These are phyloP conservation scores for Seira ritae DNA, from an alignment of 2,888 invertebrate species.

Conservation along the genomic window DNA sequence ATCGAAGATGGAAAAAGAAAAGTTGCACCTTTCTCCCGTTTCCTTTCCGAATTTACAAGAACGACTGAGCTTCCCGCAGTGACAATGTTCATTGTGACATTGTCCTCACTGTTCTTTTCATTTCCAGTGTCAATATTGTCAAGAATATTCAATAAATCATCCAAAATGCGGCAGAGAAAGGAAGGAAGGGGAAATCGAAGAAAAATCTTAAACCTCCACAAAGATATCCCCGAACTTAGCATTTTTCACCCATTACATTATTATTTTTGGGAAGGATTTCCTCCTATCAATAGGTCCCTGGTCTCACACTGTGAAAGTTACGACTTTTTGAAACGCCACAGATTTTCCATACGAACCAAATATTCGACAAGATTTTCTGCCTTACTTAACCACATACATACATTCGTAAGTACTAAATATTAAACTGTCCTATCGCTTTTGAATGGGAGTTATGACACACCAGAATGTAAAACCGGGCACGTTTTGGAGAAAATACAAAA, in stretches of 20 bases:
- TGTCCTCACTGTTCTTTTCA: constrained; percentile 43
- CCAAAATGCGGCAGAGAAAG: neutral
- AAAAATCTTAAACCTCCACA: neutral
- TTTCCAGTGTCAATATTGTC: constrained; percentile 57
- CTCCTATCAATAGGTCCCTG: constrained; percentile 31
- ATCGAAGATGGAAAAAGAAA: neutral
- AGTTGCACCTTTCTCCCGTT: neutral
- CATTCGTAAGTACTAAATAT: too few relatives aligned
- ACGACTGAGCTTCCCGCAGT: constrained; percentile 6
- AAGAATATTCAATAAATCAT: constrained; percentile 59
- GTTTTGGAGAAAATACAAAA: neutral
- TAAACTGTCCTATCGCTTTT: neutral
- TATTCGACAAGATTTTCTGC: too few relatives aligned
- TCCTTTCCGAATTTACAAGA: constrained; percentile 1
- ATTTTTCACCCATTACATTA: constrained; percentile 16
- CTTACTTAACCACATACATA: too few relatives aligned
- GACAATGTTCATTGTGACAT: constrained; percentile 17
- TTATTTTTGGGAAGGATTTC: neutral
- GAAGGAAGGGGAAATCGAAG: neutral
- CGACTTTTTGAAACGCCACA: neutral
- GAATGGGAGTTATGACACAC: neutral
- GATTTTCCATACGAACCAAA: too few relatives aligned
- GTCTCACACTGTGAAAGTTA: constrained; percentile 2
- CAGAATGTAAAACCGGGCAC: neutral
- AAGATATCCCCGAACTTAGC: neutral